Conservation (phyloP, 2,797 vertebrate genomes). For the Macropus fuliginosus region DNA sequence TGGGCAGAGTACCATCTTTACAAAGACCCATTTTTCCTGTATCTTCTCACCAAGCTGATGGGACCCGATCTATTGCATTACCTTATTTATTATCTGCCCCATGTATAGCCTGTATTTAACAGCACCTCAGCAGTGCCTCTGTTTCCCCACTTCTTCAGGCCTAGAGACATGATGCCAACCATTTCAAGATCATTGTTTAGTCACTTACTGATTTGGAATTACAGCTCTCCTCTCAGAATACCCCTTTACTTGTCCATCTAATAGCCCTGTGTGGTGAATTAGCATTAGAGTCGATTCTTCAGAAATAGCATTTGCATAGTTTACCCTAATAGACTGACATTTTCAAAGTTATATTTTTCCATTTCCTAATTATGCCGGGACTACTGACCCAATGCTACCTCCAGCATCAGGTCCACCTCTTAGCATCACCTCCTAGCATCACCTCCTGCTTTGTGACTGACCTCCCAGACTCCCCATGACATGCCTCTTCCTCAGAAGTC, state of each 20-base stretch:
- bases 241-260: conserved; percentile 3
- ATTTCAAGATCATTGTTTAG: conserved; percentile 44
- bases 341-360: not conserved
- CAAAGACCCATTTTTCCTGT: not conserved
- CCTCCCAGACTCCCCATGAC: too few relatives aligned
- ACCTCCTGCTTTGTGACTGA: too few relatives aligned
- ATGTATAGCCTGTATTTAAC: not conserved
- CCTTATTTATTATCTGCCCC: conserved; percentile 15
- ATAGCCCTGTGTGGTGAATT: conserved; percentile 39
- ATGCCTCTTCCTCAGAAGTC: too few relatives aligned
- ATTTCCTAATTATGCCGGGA: not conserved
- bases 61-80: not conserved
- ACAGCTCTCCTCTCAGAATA: not conserved
- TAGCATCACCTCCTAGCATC: too few relatives aligned
- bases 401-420: too few relatives aligned
- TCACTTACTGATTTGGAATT: not conserved
- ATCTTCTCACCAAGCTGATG: conserved; percentile 39
- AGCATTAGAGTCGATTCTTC: conserved; percentile 10
- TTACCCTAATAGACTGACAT: not conserved
- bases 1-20: not conserved
- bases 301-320: conserved; percentile 1
- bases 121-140: not conserved
- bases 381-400: too few relatives aligned
- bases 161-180: conserved; percentile 9
- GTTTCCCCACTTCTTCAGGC: conserved; percentile 26